Percentiles rank a stretch among this genome's conserved stretches.
Evolutionary conservation across 2,113 vertebrate genomes (phyloP).

Genomic region (Raja brachyura): DNA sequence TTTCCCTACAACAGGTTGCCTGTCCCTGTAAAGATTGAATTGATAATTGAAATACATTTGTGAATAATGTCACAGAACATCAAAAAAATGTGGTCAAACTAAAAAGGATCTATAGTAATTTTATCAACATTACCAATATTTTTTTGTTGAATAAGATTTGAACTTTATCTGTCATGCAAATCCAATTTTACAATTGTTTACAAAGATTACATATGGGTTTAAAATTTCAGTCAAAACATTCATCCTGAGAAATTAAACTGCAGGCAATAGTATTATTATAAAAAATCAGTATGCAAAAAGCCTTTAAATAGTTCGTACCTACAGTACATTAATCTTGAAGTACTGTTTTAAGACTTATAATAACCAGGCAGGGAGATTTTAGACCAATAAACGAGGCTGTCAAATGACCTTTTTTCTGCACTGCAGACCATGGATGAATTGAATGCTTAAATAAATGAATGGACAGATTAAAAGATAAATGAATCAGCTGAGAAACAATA

Average conservation of each 20-base stretch:
- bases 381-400: conserved; percentile 34
- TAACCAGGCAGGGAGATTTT: conserved; percentile 27
- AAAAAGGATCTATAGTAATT: neutral
- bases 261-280: neutral
- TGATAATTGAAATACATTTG: neutral
- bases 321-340: conserved; percentile 35
- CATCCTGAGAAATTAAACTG: neutral
- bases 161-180: neutral
- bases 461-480: conserved; percentile 37
- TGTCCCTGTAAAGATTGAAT: neutral
- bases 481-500: conserved; percentile 34
- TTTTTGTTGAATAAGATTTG: neutral
- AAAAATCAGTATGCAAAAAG: conserved; percentile 31
- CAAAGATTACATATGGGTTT: neutral
- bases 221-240: neutral
- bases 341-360: conserved; percentile 37
- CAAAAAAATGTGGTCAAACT: neutral
- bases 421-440: conserved; percentile 34
- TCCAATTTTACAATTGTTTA: neutral
- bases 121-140: neutral
- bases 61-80: neutral
- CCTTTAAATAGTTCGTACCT: conserved; percentile 24
- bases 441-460: conserved; percentile 38
- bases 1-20: neutral
- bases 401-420: conserved; percentile 36